Conservation (phyloP, 2,797 vertebrate genomes). For the Phoeniculus purpureus region DNA sequence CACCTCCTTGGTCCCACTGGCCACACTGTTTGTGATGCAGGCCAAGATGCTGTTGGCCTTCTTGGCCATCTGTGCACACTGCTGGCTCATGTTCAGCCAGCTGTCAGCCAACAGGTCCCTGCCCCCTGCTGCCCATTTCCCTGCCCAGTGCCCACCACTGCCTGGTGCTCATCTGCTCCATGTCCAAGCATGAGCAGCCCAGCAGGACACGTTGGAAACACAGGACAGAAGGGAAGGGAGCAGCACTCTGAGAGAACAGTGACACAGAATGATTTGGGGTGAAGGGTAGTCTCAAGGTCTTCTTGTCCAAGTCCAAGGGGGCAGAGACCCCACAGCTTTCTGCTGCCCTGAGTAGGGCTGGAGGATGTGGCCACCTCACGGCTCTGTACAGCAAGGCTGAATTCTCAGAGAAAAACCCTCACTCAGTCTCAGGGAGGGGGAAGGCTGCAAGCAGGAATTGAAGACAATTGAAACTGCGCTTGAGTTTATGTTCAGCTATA, state of each 20-base stretch:
- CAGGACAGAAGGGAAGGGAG: neutral
- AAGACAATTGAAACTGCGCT: neutral
- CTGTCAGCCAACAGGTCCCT: too few relatives aligned
- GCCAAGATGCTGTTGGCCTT: too few relatives aligned
- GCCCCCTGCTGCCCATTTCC: too few relatives aligned
- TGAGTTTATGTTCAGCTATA: neutral
- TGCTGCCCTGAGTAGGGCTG: neutral
- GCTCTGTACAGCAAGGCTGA: neutral
- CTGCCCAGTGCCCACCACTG: too few relatives aligned
- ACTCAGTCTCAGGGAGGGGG: neutral
- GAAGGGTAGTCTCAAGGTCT: too few relatives aligned
- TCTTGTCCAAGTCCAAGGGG: too few relatives aligned
- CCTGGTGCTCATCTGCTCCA: too few relatives aligned
- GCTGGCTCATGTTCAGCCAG: too few relatives aligned
- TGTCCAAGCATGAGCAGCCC: neutral
- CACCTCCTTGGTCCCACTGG: too few relatives aligned
- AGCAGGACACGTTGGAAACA: neutral
- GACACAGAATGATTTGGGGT: too few relatives aligned
- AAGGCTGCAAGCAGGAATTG: neutral
- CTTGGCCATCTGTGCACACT: too few relatives aligned
- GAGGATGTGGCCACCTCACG: fast-evolving
- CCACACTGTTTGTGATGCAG: too few relatives aligned
- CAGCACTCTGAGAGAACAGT: neutral
- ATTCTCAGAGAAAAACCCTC: neutral
- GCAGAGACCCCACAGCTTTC: neutral